Base-by-base conservation (phyloP, 1,140 invertebrate genomes). In the Lysiphlebus fabarum region DNA sequence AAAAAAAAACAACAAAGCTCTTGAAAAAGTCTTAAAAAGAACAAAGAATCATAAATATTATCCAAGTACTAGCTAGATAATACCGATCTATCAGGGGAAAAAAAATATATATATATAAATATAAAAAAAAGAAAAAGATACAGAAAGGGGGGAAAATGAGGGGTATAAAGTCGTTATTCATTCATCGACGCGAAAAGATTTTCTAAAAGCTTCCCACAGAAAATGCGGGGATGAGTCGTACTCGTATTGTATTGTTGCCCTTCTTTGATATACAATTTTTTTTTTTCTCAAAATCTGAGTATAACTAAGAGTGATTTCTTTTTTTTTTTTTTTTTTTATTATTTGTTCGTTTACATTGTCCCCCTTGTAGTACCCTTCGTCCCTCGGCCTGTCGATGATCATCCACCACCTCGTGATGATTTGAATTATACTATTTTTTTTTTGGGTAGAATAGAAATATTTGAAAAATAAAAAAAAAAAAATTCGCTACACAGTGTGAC, bases 401-500 rank as follows among this genome's bases (percentile, higher is more conserved):
- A 17, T 17, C 17, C 17, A 17, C n/a, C 6, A 11, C 10, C 43
- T 12, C 10, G 8, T n/a, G 43, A n/a, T 6, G 6, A 11, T 44
- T 17, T 17, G 17, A 17, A 17, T 17, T 17, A 17, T 17, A 17
- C 17, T 17, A 1, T 17, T 17, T 17, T 17, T 17, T 17, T 17
- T n/a, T n/a, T n/a, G n/a, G n/a, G 17, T 17, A 17, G 17, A 17
- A 17, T 17, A 17, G 17, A 17, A 17, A 17, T 17, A 60, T n/a
- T 5, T 7, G 12, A 10, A 37, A 33, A 37, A 50, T 37, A 12
- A 11, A 50, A 50, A 50, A 50, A 10, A 26, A 11, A 56, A 66
- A 63, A 67, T 67, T 66, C 62, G 65, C 49, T 57, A 62, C 58
- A 59, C 47, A 37, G 56, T 26, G 56, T 62, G 67, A 74, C 64